phyloP scores from a whole-genome alignment of 2,888 invertebrate genomes.

The Tupiocoris notatus region DNA sequence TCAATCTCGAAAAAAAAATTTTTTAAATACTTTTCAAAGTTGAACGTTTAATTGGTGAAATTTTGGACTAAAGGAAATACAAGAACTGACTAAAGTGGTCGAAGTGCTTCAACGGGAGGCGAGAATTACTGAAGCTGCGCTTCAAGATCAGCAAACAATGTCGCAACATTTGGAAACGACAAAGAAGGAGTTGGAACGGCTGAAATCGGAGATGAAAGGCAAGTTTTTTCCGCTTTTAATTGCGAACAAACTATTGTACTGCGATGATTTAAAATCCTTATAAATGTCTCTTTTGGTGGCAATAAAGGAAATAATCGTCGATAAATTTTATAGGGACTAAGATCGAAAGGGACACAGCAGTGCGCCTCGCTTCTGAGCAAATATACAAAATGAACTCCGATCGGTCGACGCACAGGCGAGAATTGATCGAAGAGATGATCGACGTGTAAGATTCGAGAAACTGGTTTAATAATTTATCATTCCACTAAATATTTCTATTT shows the following conservation, averaged over 20 bases:
- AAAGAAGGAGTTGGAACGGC: constrained; percentile 12
- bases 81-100: background rate
- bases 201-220: constrained; percentile 26
- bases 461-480: no score
- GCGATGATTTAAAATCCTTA: no score
- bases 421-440: constrained; percentile 31
- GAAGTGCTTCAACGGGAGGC: constrained; percentile 27
- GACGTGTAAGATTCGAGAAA: constrained; percentile 16
- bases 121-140: constrained; percentile 21
- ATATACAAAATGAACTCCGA: constrained; percentile 18
- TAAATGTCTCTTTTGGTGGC: no score
- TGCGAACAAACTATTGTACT: no score
- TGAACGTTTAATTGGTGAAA: no score
- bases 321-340: constrained; percentile 15
- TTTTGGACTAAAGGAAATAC: no score
- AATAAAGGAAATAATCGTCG: no score
- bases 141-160: constrained; percentile 24
- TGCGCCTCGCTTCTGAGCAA: constrained; percentile 30
- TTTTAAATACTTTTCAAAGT: no score
- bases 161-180: constrained; percentile 25
- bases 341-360: constrained; percentile 30
- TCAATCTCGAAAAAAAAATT: no score
- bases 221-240: constrained; percentile 2
- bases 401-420: constrained; percentile 5
- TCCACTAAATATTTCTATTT: no score